A percentile compares a stretch with the other conserved stretches of the same genome.
Conservation (phyloP, 2,113 vertebrate genomes). For the Ammodytes marinus region DNA sequence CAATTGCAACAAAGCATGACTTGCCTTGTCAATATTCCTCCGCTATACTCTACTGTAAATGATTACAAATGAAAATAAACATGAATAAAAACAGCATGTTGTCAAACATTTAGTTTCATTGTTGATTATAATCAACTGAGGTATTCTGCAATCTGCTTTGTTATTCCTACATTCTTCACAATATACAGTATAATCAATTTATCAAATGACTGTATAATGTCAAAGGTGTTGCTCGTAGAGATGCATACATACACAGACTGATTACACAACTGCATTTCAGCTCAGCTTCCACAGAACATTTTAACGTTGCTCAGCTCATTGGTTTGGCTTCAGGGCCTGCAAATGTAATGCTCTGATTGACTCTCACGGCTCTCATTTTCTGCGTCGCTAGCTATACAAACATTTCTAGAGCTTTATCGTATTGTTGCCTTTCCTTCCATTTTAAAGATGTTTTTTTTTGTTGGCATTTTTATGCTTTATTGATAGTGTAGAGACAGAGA, state of each 20-base stretch:
- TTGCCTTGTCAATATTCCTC: not conserved
- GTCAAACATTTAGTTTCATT: not conserved
- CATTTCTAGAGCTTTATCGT: no score
- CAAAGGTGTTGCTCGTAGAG: not conserved
- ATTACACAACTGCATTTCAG: not conserved
- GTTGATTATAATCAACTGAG: not conserved
- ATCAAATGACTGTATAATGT: not conserved
- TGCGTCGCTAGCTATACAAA: not conserved
- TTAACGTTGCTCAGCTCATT: not conserved
- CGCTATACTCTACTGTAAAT: not conserved
- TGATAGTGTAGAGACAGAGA: no score
- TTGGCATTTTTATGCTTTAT: no score
- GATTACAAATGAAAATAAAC: not conserved
- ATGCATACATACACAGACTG: not conserved
- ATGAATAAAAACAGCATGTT: not conserved
- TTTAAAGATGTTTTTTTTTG: no score
- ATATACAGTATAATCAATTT: not conserved
- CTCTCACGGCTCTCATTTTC: not conserved
- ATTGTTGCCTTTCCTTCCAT: no score
- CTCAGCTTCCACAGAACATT: not conserved
- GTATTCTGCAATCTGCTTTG: not conserved
- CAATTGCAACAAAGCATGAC: slow-evolving; percentile 1
- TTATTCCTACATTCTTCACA: not conserved
- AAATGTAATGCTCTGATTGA: not conserved
- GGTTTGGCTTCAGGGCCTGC: not conserved